phyloP scores from a whole-genome alignment of 2,797 vertebrate genomes.

The Schizothorax lantsangensis region DNA sequence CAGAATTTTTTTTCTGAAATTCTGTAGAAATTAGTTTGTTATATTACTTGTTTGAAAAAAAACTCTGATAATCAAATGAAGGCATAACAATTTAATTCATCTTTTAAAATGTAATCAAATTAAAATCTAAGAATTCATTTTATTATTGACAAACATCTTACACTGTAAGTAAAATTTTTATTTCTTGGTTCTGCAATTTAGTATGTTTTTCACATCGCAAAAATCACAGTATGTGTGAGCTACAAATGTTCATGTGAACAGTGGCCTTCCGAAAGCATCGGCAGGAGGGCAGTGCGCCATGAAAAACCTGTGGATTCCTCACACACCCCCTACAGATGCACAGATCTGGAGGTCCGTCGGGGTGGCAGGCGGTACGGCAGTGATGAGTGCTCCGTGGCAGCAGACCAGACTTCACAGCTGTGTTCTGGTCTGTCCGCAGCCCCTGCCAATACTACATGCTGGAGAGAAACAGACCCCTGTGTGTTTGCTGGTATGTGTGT shows the following conservation, averaged over 20 bases:
- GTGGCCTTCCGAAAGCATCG: background rate
- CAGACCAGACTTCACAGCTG: slow-evolving; percentile 57
- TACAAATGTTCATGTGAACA: slow-evolving; percentile 16
- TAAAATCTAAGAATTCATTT: background rate
- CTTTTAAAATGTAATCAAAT: background rate
- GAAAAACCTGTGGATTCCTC: slow-evolving; percentile 1
- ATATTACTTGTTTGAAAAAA: background rate
- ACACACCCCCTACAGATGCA: slow-evolving; percentile 29
- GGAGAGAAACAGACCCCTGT: slow-evolving; percentile 42
- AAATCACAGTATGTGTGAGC: background rate
- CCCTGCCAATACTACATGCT: slow-evolving; percentile 43
- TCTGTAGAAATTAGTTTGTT: background rate
- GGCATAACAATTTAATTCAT: background rate
- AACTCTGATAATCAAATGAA: background rate
- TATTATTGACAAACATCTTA: no score
- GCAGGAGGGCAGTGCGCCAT: background rate
- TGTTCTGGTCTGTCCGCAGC: slow-evolving; percentile 43
- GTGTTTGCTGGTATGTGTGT: slow-evolving; percentile 29
- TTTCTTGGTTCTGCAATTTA: background rate
- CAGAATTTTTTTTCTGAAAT: background rate
- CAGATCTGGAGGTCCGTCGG: slow-evolving; percentile 30
- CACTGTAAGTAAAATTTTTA: background rate
- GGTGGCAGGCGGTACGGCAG: slow-evolving; percentile 22
- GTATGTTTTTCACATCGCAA: background rate
- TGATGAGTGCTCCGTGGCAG: slow-evolving; percentile 53